Evolutionary conservation across 2,113 vertebrate genomes (phyloP).

Genomic region (Irena cyanogastra): DNA sequence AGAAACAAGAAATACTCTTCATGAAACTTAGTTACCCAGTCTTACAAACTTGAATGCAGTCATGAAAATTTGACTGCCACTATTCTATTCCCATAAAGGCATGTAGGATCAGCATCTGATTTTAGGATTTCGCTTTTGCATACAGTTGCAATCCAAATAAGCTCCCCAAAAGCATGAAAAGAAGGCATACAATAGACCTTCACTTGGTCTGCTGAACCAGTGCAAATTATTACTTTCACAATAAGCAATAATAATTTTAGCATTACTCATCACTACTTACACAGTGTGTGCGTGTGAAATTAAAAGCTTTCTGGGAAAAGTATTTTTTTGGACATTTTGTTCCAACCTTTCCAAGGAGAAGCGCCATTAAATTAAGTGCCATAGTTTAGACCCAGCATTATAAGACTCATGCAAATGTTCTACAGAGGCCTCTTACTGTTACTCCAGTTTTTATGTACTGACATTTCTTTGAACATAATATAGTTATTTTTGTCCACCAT

Average conservation of each 20-base stretch:
- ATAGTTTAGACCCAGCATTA: background rate
- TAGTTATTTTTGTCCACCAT: background rate
- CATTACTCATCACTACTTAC: background rate
- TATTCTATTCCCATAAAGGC: background rate
- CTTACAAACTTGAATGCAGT: background rate
- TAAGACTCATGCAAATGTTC: background rate
- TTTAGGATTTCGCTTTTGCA: background rate
- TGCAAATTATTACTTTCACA: background rate
- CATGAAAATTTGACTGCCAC: background rate
- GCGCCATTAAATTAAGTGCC: background rate
- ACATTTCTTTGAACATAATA: background rate
- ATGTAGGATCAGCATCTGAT: background rate
- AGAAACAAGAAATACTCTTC: background rate
- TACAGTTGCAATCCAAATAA: background rate
- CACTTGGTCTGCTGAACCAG: background rate
- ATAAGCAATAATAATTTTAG: background rate
- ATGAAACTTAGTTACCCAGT: background rate
- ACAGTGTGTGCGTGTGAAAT: background rate
- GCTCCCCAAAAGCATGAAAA: background rate
- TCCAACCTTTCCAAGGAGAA: background rate
- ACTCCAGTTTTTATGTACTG: background rate
- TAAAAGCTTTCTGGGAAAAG: background rate
- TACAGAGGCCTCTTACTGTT: background rate
- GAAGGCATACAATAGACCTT: background rate
- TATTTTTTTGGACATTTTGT: background rate